phyloP scores from a whole-genome alignment of 2,797 vertebrate species.

The Coccyzus lansbergi region DNA sequence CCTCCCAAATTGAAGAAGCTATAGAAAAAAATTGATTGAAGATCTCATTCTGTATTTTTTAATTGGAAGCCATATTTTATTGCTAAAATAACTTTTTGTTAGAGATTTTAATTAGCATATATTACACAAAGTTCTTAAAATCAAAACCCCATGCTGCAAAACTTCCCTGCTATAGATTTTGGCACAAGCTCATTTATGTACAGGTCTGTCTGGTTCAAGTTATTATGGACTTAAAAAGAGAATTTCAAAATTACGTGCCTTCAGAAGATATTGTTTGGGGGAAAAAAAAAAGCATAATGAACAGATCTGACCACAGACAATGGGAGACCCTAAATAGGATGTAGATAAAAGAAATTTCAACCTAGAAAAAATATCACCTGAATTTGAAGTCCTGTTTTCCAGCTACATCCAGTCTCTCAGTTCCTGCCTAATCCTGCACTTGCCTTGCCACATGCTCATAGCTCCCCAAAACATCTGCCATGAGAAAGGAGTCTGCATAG shows the following conservation, averaged over 20 bases:
- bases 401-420: neutral
- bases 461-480: neutral
- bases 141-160: neutral
- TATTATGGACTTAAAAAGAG: neutral
- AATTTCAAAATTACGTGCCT: neutral
- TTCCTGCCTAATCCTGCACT: neutral
- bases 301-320: neutral
- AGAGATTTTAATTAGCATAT: neutral
- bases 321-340: neutral
- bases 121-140: neutral
- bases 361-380: neutral
- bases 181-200: neutral
- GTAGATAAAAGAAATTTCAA: neutral
- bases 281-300: neutral
- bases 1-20: neutral
- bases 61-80: neutral
- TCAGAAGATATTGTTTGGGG: neutral
- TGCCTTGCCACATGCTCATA: neutral
- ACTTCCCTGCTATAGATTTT: slow-evolving; percentile 1
- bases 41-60: neutral
- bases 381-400: neutral
- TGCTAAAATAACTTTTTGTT: neutral
- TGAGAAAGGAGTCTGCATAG: neutral
- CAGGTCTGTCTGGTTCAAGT: neutral
- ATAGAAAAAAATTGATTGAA: neutral